Base-by-base conservation (phyloP, 2,113 vertebrate genomes). In the Aviceda subcristata region DNA sequence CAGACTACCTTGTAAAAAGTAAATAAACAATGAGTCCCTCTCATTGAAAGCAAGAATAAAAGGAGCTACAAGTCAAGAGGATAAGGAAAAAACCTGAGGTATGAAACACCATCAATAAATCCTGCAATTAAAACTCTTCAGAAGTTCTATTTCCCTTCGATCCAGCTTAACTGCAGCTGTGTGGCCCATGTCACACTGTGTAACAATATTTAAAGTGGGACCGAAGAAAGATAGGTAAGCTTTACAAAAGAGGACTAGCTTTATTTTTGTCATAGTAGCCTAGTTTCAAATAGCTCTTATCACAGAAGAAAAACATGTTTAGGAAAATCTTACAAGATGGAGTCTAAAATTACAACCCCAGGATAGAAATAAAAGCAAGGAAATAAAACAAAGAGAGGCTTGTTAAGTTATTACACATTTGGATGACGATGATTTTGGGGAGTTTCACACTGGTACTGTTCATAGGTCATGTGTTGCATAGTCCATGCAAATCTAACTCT, bases 141-240 rank as follows among this genome's bases (percentile, higher is more conserved):
- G 6, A 66, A 68, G 17, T 17, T 82, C 39, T 36, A 3, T 21
- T 83, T 80, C 62, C n/a, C 22, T 56, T 60, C 38, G 1, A 29
- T 13, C 36, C 83, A 51, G 23, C 53, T 75, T 60, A 80, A 69
- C 11, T 72, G 57, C 12, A 55, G 8, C 41, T 38, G 8, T 22
- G 41, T 56, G 45, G 17, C 14, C 30, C 15, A 60, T 4, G 0
- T 30, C 27, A 43, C 2, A 19, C 9, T 12, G 13, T 55, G 6
- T n/a, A 60, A 27, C 32, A 75, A 7, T 50, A 71, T 45, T 62
- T 62, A 3, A 74, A 39, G 32, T 7, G 12, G 29, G 21, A 72
- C 60, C 41, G 36, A 86, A 68, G 38, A 38, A 68, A 74, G 23
- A 53, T 0, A 64, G 11, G 9, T 19, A 83, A 77, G 11, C 12